Base-by-base conservation (phyloP, 2,888 invertebrate genomes). In the Lycia hirtaria region DNA sequence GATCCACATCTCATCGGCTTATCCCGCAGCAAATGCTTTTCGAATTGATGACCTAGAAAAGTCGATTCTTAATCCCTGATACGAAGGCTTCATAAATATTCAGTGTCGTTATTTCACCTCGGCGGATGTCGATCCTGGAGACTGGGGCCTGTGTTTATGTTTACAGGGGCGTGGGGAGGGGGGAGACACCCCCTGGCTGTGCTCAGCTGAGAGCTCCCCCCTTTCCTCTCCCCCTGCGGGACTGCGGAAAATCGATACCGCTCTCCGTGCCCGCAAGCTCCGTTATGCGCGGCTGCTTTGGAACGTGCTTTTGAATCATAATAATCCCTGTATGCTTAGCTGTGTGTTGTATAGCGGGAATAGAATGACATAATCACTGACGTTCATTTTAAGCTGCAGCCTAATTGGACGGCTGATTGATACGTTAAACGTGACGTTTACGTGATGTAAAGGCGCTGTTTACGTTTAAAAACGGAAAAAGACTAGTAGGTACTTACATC, bases 61-160 rank as follows among this genome's bases (percentile, higher is more conserved):
- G 82, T 86, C 82, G 78, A 85, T 81, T 85, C 83, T 86, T 88
- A 88, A 88, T 87, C 85, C 84, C 71, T 83, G 83, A 85, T 87
- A 86, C 82, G 81, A 77, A 76, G 74, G 78, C 78, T 82, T 87
- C 86, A 90, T 90, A 90, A 89, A 90, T 90, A 91, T 91, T 90
- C 90, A 86, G 82, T 77, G 83, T 85, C 83, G 83, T 87, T 89
- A 88, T 88, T 89, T 87, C 86, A 89, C 89, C 88, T 89, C 87
- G 82, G 72, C 82, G 83, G 83, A 82, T 82, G 86, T 84, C 85
- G 89, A 87, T 88, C 81, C 83, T 83, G 82, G 56, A 60, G 67
- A 67, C 67, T 59, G 75, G 76, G 81, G 81, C 78, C 80, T 79
- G 87, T 89, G 90, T 90, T 90, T 90, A 88, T 89, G 88, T 89